Evolutionary conservation across 2,797 vertebrate species (phyloP).

Genomic region (Adrianichthys oophorus): DNA sequence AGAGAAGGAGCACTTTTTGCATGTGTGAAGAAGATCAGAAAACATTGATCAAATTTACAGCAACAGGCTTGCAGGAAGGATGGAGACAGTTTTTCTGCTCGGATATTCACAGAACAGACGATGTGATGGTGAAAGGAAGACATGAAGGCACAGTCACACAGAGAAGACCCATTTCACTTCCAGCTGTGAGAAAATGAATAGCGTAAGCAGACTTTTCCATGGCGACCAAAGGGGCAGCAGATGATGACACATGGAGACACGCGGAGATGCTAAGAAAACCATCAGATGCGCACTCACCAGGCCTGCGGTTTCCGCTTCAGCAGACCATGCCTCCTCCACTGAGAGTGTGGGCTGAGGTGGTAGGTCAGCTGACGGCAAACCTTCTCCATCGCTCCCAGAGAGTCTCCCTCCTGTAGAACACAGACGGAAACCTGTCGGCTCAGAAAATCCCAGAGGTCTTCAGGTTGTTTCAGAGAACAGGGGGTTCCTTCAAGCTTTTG

Average conservation of each 20-base stretch:
- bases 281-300: constrained; percentile 80
- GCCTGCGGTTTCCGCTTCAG: constrained; percentile 95
- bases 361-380: constrained; percentile 97
- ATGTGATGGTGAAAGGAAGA: too few species aligned
- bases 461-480: not conserved
- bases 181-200: constrained; percentile 31
- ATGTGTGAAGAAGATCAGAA: not conserved
- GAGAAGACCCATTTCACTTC: constrained; percentile 17
- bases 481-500: too few species aligned
- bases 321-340: constrained; percentile 91
- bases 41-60: not conserved
- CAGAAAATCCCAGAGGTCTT: not conserved
- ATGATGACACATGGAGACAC: constrained; percentile 39
- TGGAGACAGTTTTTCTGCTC: not conserved
- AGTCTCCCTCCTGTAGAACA: constrained; percentile 87
- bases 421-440: constrained; percentile 11
- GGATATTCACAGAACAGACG: too few species aligned
- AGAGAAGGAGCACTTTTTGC: constrained; percentile 2
- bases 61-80: too few species aligned
- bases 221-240: constrained; percentile 42
- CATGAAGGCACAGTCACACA: constrained; percentile 1
- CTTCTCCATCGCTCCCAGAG: constrained; percentile 94
- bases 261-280: constrained; percentile 30
- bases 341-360: constrained; percentile 97
- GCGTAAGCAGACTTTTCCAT: constrained; percentile 20